A percentile compares a stretch with the other conserved stretches of the same genome.
Conservation (phyloP, 1,140 invertebrate genomes). For the Drosophila ironensis region DNA sequence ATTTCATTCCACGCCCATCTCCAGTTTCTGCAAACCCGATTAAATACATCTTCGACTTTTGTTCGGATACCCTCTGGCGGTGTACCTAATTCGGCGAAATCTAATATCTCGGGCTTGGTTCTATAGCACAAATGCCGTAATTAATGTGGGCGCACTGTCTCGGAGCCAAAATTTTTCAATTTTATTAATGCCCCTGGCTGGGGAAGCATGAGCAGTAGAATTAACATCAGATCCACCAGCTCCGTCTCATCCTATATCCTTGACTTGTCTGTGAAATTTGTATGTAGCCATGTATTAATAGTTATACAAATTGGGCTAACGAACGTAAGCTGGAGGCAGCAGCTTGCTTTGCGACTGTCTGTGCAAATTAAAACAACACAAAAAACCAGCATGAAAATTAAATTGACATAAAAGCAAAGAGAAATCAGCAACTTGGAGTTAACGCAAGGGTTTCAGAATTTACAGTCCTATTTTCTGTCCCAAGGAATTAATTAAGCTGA, state of each 20-base stretch:
- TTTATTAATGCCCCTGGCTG: conserved; percentile 47
- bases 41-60: conserved; percentile 27
- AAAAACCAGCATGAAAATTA: conserved; percentile 75
- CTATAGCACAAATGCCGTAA: conserved; percentile 64
- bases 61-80: background rate
- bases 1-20: background rate
- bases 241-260: background rate
- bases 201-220: background rate
- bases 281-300: conserved; percentile 75
- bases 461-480: conserved; percentile 26
- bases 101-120: conserved; percentile 54
- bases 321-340: conserved; percentile 65
- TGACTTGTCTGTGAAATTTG: conserved; percentile 39
- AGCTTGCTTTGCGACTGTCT: conserved; percentile 38
- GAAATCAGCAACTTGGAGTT: too few relatives aligned
- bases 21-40: conserved; percentile 27
- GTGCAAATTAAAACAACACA: conserved; percentile 75
- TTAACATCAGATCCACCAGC: background rate
- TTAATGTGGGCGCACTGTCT: conserved; percentile 52
- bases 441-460: too few relatives aligned
- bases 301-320: conserved; percentile 75
- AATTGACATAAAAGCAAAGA: conserved; percentile 68
- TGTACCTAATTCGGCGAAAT: conserved; percentile 52
- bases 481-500: conserved; percentile 69
- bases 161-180: conserved; percentile 62